Base-by-base conservation (phyloP, 2,797 vertebrate species). In the Emys orbicularis region DNA sequence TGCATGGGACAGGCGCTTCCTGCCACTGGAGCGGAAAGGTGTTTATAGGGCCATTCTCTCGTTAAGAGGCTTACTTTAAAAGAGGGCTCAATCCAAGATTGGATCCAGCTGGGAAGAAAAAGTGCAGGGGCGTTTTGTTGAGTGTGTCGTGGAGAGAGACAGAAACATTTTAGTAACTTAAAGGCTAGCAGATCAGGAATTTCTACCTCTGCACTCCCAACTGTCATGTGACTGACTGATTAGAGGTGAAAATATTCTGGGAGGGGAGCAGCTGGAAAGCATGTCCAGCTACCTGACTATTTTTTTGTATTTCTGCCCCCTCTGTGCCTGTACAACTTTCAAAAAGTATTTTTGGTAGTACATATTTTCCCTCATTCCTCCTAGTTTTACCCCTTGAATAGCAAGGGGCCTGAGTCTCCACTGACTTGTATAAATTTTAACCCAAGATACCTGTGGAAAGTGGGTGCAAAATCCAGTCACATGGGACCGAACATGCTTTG, bases 321-420 rank as follows among this genome's bases (percentile, higher is more conserved):
- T 81, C 29, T 0, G 0, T 90, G 84, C 0, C 1, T 86, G 72
- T 54, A 9, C 0, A 1, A 41, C 49, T 15, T 90, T 87, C 54
- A 79, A 56, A 2, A 25, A 19, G 34, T 44, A n/a, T 88, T 81
- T 16, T 65, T 77, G 76, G 29, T 56, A 54, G 6, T 0, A 5
- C 0, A 1, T 59, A 29, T 47, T 44, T 8, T 23, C 65, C 18
- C 34, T 37, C 57, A 10, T 25, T 49, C 13, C 5, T 0, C 13
- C 89, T 3, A 15, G 15, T 52, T 86, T 53, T 72, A 18, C n/a
- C 53, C n/a, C 65, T 80, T 23, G 23, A 44, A 13, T 76, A 83
- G 52, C 1, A 9, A 21, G 31, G 9, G 84, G 15, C 4, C 0
- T 1, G 53, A 19, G 83, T 37, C 44, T 54, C 21, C 81, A 47